These are phyloP conservation scores for Philonicus albiceps DNA, from an alignment of 2,888 invertebrate species.

Conservation along the genomic window DNA sequence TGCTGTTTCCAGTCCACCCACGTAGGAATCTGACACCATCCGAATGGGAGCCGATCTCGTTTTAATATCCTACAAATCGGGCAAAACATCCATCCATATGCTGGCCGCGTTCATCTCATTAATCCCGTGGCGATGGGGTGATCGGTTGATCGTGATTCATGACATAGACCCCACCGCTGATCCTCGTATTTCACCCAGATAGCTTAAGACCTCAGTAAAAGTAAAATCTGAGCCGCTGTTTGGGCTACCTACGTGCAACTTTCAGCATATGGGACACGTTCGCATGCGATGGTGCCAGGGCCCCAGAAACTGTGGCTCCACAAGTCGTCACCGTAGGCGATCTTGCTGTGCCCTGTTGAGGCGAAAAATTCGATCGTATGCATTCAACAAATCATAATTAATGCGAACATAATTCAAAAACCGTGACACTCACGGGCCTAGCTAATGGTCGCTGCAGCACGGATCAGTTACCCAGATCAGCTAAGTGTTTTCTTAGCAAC, in stretches of 20 bases:
- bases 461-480: not conserved
- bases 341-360: not conserved
- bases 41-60: not conserved
- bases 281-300: not conserved
- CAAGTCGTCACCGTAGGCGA: slow-evolving; percentile 10
- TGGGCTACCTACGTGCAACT: not conserved
- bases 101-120: not conserved
- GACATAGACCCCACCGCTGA: not conserved
- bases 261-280: not conserved
- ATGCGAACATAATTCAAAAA: not conserved
- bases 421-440: not conserved
- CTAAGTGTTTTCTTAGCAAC: not conserved
- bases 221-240: not conserved
- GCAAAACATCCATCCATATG: not conserved
- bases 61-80: not conserved
- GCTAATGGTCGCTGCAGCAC: not conserved
- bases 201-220: not conserved
- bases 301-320: not conserved
- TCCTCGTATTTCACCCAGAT: not conserved
- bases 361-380: not conserved
- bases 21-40: not conserved
- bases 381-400: slow-evolving; percentile 7
- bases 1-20: not conserved
- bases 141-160: not conserved
- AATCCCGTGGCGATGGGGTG: not conserved